A percentile compares a stretch with the other conserved stretches of the same genome.
phyloP scores from a whole-genome alignment of 2,888 invertebrate genomes.

The Automeris io region DNA sequence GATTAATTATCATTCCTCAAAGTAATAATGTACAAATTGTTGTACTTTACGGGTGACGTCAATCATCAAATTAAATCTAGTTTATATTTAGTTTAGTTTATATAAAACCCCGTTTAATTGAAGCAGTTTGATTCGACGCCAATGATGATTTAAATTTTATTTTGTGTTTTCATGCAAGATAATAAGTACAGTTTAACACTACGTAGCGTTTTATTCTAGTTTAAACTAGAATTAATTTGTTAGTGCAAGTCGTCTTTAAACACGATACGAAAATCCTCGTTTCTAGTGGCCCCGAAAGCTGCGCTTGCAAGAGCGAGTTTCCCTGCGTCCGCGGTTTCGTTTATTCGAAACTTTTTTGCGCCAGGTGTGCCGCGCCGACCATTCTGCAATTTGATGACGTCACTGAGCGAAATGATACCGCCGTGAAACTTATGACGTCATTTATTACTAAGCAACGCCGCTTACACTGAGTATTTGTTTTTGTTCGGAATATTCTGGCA shows the following conservation, averaged over 20 bases:
- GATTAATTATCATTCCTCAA: too few relatives aligned
- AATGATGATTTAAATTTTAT: neutral
- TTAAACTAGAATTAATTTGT: too few relatives aligned
- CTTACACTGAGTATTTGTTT: neutral
- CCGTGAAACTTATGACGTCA: neutral
- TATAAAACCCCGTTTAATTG: too few relatives aligned
- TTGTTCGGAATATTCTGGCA: neutral
- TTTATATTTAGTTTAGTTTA: neutral
- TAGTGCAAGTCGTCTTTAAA: too few relatives aligned
- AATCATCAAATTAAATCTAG: too few relatives aligned
- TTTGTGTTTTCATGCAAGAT: neutral
- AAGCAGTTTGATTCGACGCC: too few relatives aligned
- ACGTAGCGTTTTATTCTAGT: too few relatives aligned
- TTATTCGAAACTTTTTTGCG: conserved; percentile 59
- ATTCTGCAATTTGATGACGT: conserved; percentile 46
- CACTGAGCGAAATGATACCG: conserved; percentile 10
- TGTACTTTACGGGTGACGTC: too few relatives aligned
- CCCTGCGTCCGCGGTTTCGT: conserved; percentile 37
- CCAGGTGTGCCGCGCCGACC: conserved; percentile 38
- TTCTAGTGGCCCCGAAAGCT: conserved; percentile 28
- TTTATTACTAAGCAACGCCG: neutral
- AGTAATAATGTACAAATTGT: too few relatives aligned
- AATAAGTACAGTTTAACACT: too few relatives aligned
- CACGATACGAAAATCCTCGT: neutral
- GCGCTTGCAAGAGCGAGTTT: conserved; percentile 40